Evolutionary conservation across 2,888 invertebrate genomes (phyloP).

Genomic region (Endotricha flammealis): DNA sequence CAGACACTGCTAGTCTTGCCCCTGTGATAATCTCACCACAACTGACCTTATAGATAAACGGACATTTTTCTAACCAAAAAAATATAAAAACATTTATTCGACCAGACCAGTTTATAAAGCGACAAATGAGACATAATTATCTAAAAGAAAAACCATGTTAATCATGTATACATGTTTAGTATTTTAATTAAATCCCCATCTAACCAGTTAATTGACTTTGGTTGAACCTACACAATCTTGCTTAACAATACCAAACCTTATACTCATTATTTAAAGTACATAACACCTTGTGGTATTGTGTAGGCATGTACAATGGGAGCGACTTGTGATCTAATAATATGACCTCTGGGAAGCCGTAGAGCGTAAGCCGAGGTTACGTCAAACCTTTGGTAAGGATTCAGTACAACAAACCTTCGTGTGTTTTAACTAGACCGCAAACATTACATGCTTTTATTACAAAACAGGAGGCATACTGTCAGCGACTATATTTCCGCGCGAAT

Average conservation of each 20-base stretch:
- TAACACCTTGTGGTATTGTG: no score
- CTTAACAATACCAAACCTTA: not conserved
- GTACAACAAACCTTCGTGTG: not conserved
- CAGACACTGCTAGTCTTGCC: no score
- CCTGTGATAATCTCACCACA: no score
- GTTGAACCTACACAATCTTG: not conserved
- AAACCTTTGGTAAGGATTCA: conserved; percentile 23
- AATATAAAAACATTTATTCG: no score
- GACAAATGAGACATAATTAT: no score
- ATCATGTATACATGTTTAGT: not conserved
- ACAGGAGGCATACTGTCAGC: no score
- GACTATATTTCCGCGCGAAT: no score
- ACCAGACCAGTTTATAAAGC: no score
- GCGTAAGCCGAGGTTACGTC: conserved; percentile 33
- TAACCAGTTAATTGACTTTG: conserved; percentile 1
- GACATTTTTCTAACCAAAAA: no score
- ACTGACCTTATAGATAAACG: no score
- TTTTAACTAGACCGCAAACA: not conserved
- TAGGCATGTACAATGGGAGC: conserved; percentile 6
- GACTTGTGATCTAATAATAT: conserved; percentile 30
- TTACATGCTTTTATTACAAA: no score
- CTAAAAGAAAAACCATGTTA: not conserved
- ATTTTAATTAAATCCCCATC: not conserved
- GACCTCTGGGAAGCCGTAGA: conserved; percentile 38
- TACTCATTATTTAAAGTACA: no score